Evolutionary conservation across 92 coral and sea anemone species (phyloP), one percentile per base, ranked within the genome.

Genomic region (Bergia sp.): DNA sequence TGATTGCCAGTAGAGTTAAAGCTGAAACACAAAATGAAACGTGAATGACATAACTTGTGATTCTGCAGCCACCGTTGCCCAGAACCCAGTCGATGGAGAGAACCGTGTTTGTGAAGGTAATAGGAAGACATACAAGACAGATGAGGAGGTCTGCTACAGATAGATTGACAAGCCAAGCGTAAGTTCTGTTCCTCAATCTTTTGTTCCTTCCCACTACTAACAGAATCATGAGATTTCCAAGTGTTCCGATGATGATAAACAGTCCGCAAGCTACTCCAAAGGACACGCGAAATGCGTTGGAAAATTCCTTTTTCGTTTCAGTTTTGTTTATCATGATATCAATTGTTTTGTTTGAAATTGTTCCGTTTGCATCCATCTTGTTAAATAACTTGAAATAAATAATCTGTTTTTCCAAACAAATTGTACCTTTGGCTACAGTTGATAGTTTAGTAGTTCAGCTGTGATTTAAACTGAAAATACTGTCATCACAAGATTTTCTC

Each of bases 21-120:
- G 87, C 87, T 11, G 87, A 84, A 18, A 84, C 87, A 47, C 65
- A 44, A 37, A 84, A 84, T 1, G 87, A 84, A 71, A 84, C 87
- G 38, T 84, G 77, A 47, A 84, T 84, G 37, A 84, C 11, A 36
- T 84, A 84, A 18, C 87, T 73, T 8, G 87, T 71, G 65, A 84
- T 37, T 18, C 71, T 84, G 58, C 87, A 84, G 47, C 87, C 87
- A 37, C 21, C 65, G 10, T 49, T 38, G 0, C 87, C 87, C 58
- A 84, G 65, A 84, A 84, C 79, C 87, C 87, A 84, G 44, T 84
- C 64, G 29, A 84, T 44, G 13, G 87, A 84, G 13, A 84, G 79
- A 10, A 84, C 87, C 13, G 87, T 84, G 87, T 84, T 84, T 0
- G 87, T 71, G 29, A 84, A 84, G 7, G 87, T 84, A 7, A 84